Percentiles rank a stretch among this genome's conserved stretches.
Conservation (phyloP, 1,140 invertebrate genomes). For the Lasioglossum baleicum region DNA sequence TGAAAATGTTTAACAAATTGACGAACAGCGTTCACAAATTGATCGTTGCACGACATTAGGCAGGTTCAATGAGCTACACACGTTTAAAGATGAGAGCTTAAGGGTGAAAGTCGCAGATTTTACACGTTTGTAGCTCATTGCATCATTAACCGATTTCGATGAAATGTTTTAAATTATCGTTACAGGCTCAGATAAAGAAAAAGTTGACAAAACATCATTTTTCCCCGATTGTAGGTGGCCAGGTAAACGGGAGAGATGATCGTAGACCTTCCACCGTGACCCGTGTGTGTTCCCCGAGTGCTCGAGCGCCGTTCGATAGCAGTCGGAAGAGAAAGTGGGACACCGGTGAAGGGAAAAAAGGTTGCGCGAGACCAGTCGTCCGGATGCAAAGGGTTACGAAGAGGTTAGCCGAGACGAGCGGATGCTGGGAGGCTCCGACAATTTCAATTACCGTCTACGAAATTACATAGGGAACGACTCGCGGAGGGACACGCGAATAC, state of each 20-base stretch:
- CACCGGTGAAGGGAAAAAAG: background rate
- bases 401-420: constrained; percentile 8
- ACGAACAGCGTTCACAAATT: too few species aligned
- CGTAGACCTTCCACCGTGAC: background rate
- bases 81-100: too few species aligned
- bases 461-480: constrained; percentile 7
- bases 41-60: too few species aligned
- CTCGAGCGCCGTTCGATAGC: background rate
- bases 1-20: too few species aligned
- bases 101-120: too few species aligned
- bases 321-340: background rate
- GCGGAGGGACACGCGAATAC: background rate
- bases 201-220: too few species aligned
- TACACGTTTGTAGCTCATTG: too few species aligned
- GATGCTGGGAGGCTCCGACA: constrained; percentile 15
- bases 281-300: background rate
- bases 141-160: too few species aligned
- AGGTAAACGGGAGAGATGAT: background rate
- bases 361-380: background rate
- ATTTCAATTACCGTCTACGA: constrained; percentile 37
- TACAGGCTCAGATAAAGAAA: too few species aligned
- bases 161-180: too few species aligned
- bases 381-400: background rate
- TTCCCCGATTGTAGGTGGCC: background rate
- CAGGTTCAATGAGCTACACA: too few species aligned